Base-by-base conservation (phyloP, 2,888 invertebrate species). In the Choreutis nemorana region DNA sequence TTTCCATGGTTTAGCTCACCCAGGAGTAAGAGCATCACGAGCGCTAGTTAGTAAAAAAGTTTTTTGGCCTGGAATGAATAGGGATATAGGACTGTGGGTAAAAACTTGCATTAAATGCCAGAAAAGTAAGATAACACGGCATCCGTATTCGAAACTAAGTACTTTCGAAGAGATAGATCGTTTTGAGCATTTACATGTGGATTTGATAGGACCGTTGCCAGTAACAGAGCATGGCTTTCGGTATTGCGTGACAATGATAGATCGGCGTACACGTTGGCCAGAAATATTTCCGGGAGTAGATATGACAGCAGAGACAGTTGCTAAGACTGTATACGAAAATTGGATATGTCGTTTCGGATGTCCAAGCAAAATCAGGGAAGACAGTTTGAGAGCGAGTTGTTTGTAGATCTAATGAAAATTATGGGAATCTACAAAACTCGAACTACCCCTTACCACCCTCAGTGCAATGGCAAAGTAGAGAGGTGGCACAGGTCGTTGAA, bases 241-340 rank as follows among this genome's bases (percentile, higher is more conserved):
- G 6, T 49, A 45, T 15, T 36, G 30, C 3, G 10, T 47, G 2
- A 47, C 42, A 0, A 39, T 40, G 3, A 33, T 47, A 9, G 48
- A 48, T 28, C 31, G 45, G 2, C 4, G 6, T n/a, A 41, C 46
- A 0, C 20, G 35, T 1, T 47, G 42, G 43, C 37, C 39, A 1
- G 42, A 47, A 33, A 44, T 39, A 1, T 25, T 37, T 6, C 42
- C 46, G 2, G 14, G 40, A 1, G 7, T 7, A 1, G 40, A 44
- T 7, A 42, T 43, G 3, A 39, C 39, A 4, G 40, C 45, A 1
- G 44, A 49, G 11, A 37, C 31, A 1, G 42, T 45, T 6, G n/a
- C n/a, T n/a, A n/a, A n/a, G n/a, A n/a, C n/a, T n/a, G n/a, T n/a
- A n/a, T n/a, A n/a, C n/a, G n/a, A n/a, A n/a, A n/a, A n/a, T n/a